phyloP scores from a whole-genome alignment of 2,888 invertebrate genomes.

The Cordilura impudica region DNA sequence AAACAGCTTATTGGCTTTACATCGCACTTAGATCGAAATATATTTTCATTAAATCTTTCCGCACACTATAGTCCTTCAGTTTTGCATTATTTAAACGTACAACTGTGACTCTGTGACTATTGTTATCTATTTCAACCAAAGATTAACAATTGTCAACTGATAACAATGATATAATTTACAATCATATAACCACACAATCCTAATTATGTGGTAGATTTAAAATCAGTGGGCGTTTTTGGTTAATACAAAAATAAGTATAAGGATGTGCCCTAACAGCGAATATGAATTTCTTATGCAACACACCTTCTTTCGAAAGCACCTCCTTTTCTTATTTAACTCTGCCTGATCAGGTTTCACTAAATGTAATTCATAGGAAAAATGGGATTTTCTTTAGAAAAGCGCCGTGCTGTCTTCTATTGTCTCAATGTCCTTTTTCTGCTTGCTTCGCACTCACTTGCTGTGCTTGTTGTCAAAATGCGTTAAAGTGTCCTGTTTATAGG shows the following conservation, averaged over 20 bases:
- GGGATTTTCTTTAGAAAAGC: conserved; percentile 31
- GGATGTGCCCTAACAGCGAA: not conserved
- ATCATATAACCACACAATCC: conserved; percentile 40
- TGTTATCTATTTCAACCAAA: no score
- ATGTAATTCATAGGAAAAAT: conserved; percentile 37
- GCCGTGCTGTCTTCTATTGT: conserved; percentile 40
- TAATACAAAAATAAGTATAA: not conserved
- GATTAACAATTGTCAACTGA: not conserved
- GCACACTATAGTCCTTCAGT: no score
- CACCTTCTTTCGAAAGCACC: conserved; percentile 27
- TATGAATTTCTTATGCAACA: conserved; percentile 6
- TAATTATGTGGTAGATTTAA: conserved; percentile 64
- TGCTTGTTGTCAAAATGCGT: conserved; percentile 64
- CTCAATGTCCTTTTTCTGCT: conserved; percentile 17
- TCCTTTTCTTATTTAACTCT: conserved; percentile 20
- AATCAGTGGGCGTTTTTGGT: conserved; percentile 48
- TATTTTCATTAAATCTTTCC: no score
- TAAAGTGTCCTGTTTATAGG: conserved; percentile 58
- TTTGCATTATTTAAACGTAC: no score
- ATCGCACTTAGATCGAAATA: no score
- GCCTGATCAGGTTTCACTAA: conserved; percentile 42
- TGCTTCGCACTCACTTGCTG: conserved; percentile 49
- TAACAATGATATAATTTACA: not conserved
- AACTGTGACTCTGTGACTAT: no score
- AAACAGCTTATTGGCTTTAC: no score